Base-by-base conservation (phyloP, 1,140 invertebrate genomes). In the Steinernema feltiae region DNA sequence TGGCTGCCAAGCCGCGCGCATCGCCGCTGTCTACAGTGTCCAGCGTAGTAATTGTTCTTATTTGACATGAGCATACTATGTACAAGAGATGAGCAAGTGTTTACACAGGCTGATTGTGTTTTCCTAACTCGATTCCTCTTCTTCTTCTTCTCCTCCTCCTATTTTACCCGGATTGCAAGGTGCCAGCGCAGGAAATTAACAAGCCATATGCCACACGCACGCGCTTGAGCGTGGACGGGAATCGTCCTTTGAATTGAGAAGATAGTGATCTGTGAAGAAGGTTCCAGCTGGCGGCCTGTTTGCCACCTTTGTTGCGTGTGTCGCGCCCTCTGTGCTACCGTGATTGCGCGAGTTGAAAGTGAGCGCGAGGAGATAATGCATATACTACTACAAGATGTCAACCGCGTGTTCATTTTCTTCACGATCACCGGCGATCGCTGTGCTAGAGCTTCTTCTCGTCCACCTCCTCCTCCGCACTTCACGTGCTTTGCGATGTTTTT, bases 11-110 rank as follows among this genome's bases (percentile, higher is more conserved):
- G n/a, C n/a, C n/a, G n/a, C n/a, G n/a, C n/a, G n/a, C n/a, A n/a
- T n/a, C n/a, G n/a, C n/a, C n/a, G n/a, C n/a, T n/a, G 15, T 63
- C 24, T n/a, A 21, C 24, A 3, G 53, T 27, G 53, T 27, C 53
- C 35, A 27, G 15, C 53, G 53, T 21, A 27, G 53, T 63, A 63
- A 63, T 63, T 63, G 53, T 63, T 27, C 53, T 63, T 63, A 63
- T 63, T 63, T 63, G 53, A 63, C 53, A 63, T 63, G 53, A 63
- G 53, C 53, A 63, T 63, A 63, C 53, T 63, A 63, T 12, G 53
- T 63, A 63, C 53, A 63, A 63, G 53, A 46, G n/a, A n/a, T n/a
- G 41, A 46, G 53, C 53, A 7, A 63, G 3, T 63, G 53, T 63
- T 63, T 63, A 27, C 53, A 15, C 53, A 63, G 53, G 7, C 53